Evolutionary conservation across 1,140 invertebrate species (phyloP).

Genomic region (Helicoverpa zea): DNA sequence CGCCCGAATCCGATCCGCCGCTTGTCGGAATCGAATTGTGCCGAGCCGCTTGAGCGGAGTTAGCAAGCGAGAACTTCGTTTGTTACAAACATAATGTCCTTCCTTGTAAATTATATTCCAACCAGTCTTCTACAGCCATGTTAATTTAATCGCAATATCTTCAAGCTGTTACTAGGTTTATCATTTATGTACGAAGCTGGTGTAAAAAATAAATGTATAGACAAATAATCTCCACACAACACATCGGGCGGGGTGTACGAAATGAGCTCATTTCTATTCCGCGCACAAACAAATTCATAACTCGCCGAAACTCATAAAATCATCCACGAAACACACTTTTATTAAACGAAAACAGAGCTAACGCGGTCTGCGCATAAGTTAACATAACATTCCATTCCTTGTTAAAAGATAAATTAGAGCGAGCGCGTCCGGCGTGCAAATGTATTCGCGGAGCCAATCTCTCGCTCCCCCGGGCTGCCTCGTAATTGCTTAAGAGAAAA

Average conservation of each 20-base stretch:
- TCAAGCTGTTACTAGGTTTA: constrained; percentile 27
- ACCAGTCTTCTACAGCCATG: constrained; percentile 43
- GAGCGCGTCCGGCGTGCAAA: constrained; percentile 68
- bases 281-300: constrained; percentile 78
- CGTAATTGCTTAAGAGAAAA: constrained; percentile 87
- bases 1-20: constrained; percentile 76
- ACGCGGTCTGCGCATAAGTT: constrained; percentile 80
- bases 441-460: constrained; percentile 78
- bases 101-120: constrained; percentile 51
- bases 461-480: constrained; percentile 73
- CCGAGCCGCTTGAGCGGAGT: constrained; percentile 66
- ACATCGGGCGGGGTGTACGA: constrained; percentile 61
- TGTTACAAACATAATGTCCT: constrained; percentile 53
- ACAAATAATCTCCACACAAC: constrained; percentile 63
- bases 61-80: constrained; percentile 65
- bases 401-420: constrained; percentile 82
- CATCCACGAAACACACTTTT: constrained; percentile 80
- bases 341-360: constrained; percentile 83
- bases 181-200: constrained; percentile 49
- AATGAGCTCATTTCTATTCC: constrained; percentile 85
- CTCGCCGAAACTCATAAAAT: constrained; percentile 81
- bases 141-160: constrained; percentile 3
- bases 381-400: constrained; percentile 80
- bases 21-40: constrained; percentile 74
- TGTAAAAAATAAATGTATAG: constrained; percentile 71